These are phyloP conservation scores for Uromys caudimaculatus DNA, from an alignment of 2,797 vertebrate species.

Conservation along the genomic window DNA sequence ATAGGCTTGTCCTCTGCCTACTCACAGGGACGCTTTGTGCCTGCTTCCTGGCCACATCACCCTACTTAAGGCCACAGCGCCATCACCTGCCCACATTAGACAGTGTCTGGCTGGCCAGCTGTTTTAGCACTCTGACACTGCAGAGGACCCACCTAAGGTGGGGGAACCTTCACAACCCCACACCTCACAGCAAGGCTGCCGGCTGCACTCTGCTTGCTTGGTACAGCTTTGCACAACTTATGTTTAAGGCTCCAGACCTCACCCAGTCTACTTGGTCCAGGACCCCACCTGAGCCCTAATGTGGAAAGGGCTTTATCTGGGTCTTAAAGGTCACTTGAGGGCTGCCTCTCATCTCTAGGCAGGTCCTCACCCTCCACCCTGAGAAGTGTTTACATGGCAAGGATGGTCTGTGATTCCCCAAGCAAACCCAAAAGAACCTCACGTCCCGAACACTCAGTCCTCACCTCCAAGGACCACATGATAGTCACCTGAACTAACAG, in stretches of 20 bases:
- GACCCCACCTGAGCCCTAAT: neutral
- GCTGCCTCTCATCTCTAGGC: neutral
- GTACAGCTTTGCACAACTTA: neutral
- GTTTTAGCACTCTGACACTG: rapidly evolving
- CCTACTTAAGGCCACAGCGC: neutral
- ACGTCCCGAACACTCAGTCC: neutral
- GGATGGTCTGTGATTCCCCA: neutral
- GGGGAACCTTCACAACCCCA: neutral
- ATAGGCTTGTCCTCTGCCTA: neutral
- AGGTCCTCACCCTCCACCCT: neutral
- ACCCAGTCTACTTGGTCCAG: no score
- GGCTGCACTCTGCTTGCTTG: neutral
- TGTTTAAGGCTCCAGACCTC: neutral
- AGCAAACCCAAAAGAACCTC: neutral
- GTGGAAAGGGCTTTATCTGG: neutral
- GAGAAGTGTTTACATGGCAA: neutral
- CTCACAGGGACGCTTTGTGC: neutral
- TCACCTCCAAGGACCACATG: neutral
- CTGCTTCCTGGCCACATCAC: neutral
- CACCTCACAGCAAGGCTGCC: neutral
- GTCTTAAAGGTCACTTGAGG: neutral
- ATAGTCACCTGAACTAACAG: neutral
- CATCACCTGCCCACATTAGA: neutral
- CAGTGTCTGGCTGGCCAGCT: neutral
- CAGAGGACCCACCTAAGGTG: rapidly evolving